Percentiles rank a stretch among this genome's conserved stretches.
Evolutionary conservation across 2,797 vertebrate species (phyloP).

Genomic region (Valencia hispanica): DNA sequence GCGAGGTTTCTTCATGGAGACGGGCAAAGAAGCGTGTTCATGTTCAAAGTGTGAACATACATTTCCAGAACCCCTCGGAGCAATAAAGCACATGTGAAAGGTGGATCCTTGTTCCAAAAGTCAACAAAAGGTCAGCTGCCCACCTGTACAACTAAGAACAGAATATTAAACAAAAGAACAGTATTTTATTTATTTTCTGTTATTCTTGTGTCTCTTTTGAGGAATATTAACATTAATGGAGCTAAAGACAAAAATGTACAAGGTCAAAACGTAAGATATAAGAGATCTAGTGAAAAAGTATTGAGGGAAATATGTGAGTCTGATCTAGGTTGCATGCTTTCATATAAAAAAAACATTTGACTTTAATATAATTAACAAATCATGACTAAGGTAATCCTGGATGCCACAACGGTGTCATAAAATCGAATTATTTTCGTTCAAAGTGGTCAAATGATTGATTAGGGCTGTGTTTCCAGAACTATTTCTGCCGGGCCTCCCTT

Average conservation of each 20-base stretch:
- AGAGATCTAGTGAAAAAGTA: not conserved
- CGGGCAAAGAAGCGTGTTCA: slow-evolving; percentile 22
- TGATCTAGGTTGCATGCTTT: too few relatives aligned
- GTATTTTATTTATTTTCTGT: not conserved
- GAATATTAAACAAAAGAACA: not conserved
- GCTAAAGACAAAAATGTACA: not conserved
- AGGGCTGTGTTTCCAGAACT: too few relatives aligned
- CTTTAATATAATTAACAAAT: too few relatives aligned
- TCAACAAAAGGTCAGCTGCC: slow-evolving; percentile 24
- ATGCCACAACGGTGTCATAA: too few relatives aligned
- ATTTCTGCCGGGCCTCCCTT: too few relatives aligned
- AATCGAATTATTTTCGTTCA: too few relatives aligned
- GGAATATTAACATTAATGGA: not conserved
- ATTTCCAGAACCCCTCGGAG: slow-evolving; percentile 27
- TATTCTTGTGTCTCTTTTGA: not conserved
- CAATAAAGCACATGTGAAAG: slow-evolving; percentile 42
- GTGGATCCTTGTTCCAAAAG: slow-evolving; percentile 17
- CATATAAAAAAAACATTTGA: too few relatives aligned
- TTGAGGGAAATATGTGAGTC: too few relatives aligned
- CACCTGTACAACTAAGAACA: not conserved
- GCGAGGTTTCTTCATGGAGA: not conserved
- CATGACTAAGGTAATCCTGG: too few relatives aligned
- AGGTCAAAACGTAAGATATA: not conserved
- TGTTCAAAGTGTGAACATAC: slow-evolving; percentile 40
- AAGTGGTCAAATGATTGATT: too few relatives aligned